Conservation (phyloP, 2,888 invertebrate genomes). For the Scrobipalpa costella region DNA sequence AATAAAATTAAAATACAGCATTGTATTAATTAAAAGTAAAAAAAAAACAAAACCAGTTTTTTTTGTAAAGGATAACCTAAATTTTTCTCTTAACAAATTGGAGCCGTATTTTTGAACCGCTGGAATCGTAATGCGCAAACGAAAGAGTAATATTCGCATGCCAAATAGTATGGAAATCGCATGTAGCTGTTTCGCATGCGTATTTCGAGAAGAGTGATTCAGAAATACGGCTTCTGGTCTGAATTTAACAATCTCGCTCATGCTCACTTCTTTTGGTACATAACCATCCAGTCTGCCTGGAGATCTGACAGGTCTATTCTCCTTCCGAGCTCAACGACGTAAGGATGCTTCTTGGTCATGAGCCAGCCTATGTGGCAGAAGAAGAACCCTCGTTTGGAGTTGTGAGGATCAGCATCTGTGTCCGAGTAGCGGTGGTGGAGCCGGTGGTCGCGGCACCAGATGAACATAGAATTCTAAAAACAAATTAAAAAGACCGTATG, state of each 20-base stretch:
- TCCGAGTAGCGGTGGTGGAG: conserved; percentile 84
- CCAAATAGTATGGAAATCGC: no score
- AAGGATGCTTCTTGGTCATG: conserved; percentile 88
- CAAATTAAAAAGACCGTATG: neutral
- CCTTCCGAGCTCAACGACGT: conserved; percentile 84
- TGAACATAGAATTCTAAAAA: conserved; percentile 18
- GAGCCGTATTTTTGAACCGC: no score
- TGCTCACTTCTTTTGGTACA: conserved; percentile 87
- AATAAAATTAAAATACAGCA: conserved; percentile 38
- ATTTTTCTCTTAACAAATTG: no score
- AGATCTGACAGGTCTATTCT: conserved; percentile 89
- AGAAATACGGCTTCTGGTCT: no score
- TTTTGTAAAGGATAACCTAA: no score
- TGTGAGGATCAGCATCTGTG: conserved; percentile 89
- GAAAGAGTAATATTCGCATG: no score
- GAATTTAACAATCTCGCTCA: no score
- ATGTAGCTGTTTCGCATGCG: no score
- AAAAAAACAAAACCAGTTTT: no score
- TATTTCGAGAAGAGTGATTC: no score
- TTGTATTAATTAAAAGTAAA: no score
- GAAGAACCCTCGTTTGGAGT: conserved; percentile 90
- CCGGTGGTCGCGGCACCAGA: conserved; percentile 16
- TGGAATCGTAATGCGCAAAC: no score
- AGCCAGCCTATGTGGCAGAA: conserved; percentile 95
- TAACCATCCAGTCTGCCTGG: conserved; percentile 85